phyloP scores from a whole-genome alignment of 2,888 invertebrate species.

The Lepidonotus clava region DNA sequence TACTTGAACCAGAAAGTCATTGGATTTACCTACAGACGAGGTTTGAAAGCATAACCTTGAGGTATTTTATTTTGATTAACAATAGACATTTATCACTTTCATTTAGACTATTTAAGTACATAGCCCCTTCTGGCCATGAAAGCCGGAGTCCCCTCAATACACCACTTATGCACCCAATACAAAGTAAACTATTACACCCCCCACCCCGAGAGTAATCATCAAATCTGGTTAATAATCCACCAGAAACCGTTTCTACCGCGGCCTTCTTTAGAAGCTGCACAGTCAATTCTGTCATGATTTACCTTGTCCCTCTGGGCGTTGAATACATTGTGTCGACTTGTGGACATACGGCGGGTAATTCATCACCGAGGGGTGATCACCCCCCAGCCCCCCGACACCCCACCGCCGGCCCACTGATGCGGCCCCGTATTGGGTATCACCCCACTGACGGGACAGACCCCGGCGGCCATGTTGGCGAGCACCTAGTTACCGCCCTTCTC shows the following conservation, averaged over 20 bases:
- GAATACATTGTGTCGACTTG: slow-evolving; percentile 26
- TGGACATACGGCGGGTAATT: not conserved
- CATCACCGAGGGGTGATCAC: slow-evolving; percentile 5
- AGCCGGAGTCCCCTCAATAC: too few species aligned
- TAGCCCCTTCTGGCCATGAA: too few species aligned
- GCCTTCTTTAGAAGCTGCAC: not conserved
- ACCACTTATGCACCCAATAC: not conserved
- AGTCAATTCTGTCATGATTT: slow-evolving; percentile 1
- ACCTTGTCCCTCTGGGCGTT: slow-evolving; percentile 18
- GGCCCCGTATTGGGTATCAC: slow-evolving; percentile 26
- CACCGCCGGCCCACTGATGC: slow-evolving; percentile 15
- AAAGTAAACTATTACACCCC: not conserved
- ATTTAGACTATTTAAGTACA: too few species aligned
- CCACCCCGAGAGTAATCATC: not conserved
- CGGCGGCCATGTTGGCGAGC: slow-evolving; percentile 51
- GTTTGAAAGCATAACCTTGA: too few species aligned
- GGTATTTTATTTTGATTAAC: too few species aligned
- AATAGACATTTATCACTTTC: too few species aligned
- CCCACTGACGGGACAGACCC: not conserved
- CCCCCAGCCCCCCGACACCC: slow-evolving; percentile 12
- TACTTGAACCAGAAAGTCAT: too few species aligned
- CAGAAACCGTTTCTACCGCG: not conserved
- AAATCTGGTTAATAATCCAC: not conserved
- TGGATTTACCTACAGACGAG: too few species aligned
- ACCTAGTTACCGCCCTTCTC: slow-evolving; percentile 46